A percentile compares a stretch with the other conserved stretches of the same genome.
Conservation (phyloP, 1,140 invertebrate species). For the Acyrthosiphon pisum region DNA sequence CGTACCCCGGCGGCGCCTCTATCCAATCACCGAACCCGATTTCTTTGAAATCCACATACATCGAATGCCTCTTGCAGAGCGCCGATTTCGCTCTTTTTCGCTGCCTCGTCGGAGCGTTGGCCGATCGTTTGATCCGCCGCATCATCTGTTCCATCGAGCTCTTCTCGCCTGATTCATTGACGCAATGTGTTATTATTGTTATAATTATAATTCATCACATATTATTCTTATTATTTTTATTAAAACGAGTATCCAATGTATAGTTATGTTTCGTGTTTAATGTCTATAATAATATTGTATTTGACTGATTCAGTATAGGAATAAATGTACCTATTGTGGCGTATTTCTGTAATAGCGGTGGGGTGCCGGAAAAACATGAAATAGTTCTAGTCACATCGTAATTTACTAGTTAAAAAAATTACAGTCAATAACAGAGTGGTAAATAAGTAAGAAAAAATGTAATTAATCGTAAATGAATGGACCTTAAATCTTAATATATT, state of each 20-base stretch:
- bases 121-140: constrained; percentile 59
- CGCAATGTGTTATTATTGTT: background rate
- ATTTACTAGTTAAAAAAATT: background rate
- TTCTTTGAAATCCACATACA: constrained; percentile 94
- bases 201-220: background rate
- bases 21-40: constrained; percentile 99
- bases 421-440: background rate
- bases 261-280: background rate
- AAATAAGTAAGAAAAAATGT: background rate
- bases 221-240: background rate
- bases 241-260: too few relatives aligned
- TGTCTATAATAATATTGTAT: too few relatives aligned
- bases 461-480: background rate
- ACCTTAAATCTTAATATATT: background rate
- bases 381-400: background rate
- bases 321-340: too few relatives aligned
- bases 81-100: constrained; percentile 59
- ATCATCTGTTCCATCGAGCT: constrained; percentile 57
- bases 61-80: constrained; percentile 80
- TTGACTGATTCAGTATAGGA: too few relatives aligned
- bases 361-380: background rate
- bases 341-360: background rate
- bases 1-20: constrained; percentile 93
- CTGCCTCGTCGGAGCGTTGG: constrained; percentile 59
- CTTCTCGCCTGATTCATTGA: background rate